phyloP scores from a whole-genome alignment of 2,888 invertebrate genomes.

The Pinctada fucata region DNA sequence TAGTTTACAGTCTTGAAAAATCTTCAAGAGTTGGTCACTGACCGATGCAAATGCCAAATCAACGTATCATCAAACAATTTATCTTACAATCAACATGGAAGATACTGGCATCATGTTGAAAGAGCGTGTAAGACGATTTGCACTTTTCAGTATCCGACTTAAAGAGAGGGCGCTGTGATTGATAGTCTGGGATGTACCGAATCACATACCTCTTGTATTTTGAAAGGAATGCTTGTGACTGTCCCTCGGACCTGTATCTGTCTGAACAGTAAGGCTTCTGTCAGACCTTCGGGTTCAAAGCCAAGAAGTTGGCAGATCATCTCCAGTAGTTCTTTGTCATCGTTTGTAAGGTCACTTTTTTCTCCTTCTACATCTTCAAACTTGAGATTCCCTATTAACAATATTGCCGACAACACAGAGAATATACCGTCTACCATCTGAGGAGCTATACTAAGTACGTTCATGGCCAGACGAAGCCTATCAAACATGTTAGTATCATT shows the following conservation, averaged over 20 bases:
- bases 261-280: constrained; percentile 61
- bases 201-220: constrained; percentile 67
- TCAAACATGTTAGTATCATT: constrained; percentile 69
- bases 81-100: too few species aligned
- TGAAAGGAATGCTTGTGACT: constrained; percentile 70
- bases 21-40: too few species aligned
- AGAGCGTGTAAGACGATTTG: too few species aligned
- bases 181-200: too few species aligned
- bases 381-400: constrained; percentile 68
- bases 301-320: constrained; percentile 66
- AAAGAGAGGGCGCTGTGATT: too few species aligned
- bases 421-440: constrained; percentile 70
- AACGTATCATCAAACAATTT: too few species aligned
- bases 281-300: constrained; percentile 60
- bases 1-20: too few species aligned
- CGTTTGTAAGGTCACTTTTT: constrained; percentile 63
- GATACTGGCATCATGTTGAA: too few species aligned
- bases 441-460: constrained; percentile 65
- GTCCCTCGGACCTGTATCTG: constrained; percentile 72
- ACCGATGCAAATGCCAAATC: too few species aligned
- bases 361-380: constrained; percentile 71
- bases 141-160: too few species aligned
- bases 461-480: constrained; percentile 68
- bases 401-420: constrained; percentile 65
- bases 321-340: constrained; percentile 58